A percentile compares a stretch with the other conserved stretches of the same genome.
Conservation (phyloP, 1,140 invertebrate genomes). For the Drosophila trapezifrons region DNA sequence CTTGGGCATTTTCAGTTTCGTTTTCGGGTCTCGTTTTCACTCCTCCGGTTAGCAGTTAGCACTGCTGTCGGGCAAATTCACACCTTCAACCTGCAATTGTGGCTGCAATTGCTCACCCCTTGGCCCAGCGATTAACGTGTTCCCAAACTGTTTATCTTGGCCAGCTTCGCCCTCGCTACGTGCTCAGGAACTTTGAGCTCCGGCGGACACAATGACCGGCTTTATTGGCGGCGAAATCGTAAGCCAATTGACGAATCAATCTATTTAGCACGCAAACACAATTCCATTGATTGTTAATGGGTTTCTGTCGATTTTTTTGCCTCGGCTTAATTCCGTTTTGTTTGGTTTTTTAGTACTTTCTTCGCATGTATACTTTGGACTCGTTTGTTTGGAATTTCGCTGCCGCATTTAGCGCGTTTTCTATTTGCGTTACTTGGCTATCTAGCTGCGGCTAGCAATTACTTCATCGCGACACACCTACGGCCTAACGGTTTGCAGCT, state of each 20-base stretch:
- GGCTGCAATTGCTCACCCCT: slow-evolving; percentile 4
- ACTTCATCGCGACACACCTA: slow-evolving; percentile 71
- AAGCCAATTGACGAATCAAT: slow-evolving; percentile 57
- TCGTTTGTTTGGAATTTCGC: slow-evolving; percentile 72
- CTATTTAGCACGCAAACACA: slow-evolving; percentile 75
- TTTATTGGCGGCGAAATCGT: slow-evolving; percentile 64
- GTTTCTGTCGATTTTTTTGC: slow-evolving; percentile 14
- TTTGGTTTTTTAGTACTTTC: slow-evolving; percentile 60
- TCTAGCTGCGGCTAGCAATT: slow-evolving; percentile 56
- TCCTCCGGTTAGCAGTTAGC: slow-evolving; percentile 47
- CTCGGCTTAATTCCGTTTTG: slow-evolving; percentile 28
- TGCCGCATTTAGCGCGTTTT: slow-evolving; percentile 78
- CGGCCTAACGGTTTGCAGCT: slow-evolving; percentile 62
- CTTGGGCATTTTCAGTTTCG: slow-evolving; percentile 56
- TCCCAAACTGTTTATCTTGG: slow-evolving; percentile 32
- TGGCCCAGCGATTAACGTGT: slow-evolving; percentile 47
- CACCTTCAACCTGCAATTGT: slow-evolving; percentile 57
- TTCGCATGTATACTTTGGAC: slow-evolving; percentile 46
- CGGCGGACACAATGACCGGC: slow-evolving; percentile 35
- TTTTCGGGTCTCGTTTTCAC: slow-evolving; percentile 37
- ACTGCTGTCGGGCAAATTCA: slow-evolving; percentile 44
- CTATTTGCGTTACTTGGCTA: slow-evolving; percentile 53
- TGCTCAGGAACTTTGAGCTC: slow-evolving; percentile 31
- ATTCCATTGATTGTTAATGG: slow-evolving; percentile 57
- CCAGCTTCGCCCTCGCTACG: slow-evolving; percentile 43